Base-by-base conservation (phyloP, 2,888 invertebrate species). In the Athripsodes cinereus region DNA sequence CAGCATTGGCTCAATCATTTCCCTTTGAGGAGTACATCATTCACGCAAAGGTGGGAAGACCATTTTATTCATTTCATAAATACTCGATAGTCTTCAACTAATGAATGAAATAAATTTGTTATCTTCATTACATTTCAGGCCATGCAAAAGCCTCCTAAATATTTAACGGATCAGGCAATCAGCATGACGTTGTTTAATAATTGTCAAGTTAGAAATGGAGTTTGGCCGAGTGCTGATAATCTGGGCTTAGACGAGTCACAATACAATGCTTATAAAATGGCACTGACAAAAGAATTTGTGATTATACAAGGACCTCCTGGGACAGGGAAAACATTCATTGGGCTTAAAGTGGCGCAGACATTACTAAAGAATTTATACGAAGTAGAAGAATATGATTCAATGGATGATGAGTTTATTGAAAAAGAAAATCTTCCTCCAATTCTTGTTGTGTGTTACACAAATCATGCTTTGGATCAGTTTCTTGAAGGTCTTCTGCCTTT, bases 221-320 rank as follows among this genome's bases (percentile, higher is more conserved):
- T 69, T 6, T 85, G 84, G 80, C 84, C 85, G 0, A 60, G 66
- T 13, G 65, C 69, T 53, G 66, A 70, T 16, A 64, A 68, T 2
- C 69, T 85, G 46, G 72, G 72, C 34, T 72, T 92, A 2, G 88
- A 92, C 69, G 69, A 74, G 5, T 82, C 84, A 1, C 92, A 93
- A 72, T 71, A 78, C 60, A 68, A 71, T 35, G 92, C 92, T 0
- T 84, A 83, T 66, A 76, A 80, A 64, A 78, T 82, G 31, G 88
- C 89, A 0, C 67, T 93, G 1, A 85, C 82, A 0, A 77, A 81
- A 66, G 86, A 91, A 71, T 84, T 92, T 63, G 83, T 83, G 0
- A 79, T 92, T 0, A 88, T 92, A 61, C 92, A 92, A 76, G 93
- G 93, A 0, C 92, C 92, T 0, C 92, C 93, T 0, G 93, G 93